phyloP scores from a whole-genome alignment of 2,888 invertebrate species.

The Tigriopus californicus region DNA sequence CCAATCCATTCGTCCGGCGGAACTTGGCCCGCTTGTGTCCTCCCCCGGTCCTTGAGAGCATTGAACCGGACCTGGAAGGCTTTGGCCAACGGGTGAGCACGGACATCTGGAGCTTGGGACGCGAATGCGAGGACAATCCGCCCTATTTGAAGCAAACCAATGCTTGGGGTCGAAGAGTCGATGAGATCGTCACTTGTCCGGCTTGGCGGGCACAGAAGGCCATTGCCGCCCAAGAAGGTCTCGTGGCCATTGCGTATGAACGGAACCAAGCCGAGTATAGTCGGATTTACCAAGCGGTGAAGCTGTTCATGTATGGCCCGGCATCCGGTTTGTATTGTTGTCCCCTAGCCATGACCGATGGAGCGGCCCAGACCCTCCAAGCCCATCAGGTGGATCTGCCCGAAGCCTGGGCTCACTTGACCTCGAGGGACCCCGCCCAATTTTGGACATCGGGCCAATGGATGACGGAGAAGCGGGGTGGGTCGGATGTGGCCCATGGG shows the following conservation, averaged over 20 bases:
- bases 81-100: conserved; percentile 33
- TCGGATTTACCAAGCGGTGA: conserved; percentile 33
- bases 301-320: conserved; percentile 32
- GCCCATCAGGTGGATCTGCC: conserved; percentile 20
- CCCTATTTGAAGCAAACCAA: conserved; percentile 31
- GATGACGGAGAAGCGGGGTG: conserved; percentile 38
- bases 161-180: conserved; percentile 35
- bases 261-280: conserved; percentile 25
- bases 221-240: conserved; percentile 35
- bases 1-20: conserved; percentile 26
- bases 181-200: conserved; percentile 32
- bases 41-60: conserved; percentile 23
- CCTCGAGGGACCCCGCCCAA: conserved; percentile 23
- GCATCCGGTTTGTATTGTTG: conserved; percentile 36
- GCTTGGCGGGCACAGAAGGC: conserved; percentile 35
- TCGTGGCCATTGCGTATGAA: conserved; percentile 33
- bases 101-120: conserved; percentile 30
- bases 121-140: conserved; percentile 31
- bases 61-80: conserved; percentile 28
- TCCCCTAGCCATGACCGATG: conserved; percentile 40
- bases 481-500: conserved; percentile 37
- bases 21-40: conserved; percentile 27
- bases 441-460: conserved; percentile 42
- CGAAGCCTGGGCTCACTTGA: background rate
- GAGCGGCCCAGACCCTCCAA: conserved; percentile 32